Evolutionary conservation across 2,888 invertebrate genomes (phyloP).

Genomic region (Pyrochroa serraticornis): DNA sequence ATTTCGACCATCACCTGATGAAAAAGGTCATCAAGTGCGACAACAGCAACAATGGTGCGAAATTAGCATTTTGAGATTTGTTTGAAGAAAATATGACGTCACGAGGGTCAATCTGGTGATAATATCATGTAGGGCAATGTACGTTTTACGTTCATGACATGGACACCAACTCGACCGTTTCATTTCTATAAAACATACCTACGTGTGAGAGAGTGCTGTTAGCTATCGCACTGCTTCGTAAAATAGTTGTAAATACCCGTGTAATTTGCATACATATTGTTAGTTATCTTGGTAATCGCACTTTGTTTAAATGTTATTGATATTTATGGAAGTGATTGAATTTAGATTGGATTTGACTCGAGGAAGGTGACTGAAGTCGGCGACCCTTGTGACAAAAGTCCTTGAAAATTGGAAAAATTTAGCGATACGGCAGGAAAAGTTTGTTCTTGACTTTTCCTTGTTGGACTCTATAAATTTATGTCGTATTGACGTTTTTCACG

Average conservation of each 20-base stretch:
- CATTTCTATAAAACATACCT: constrained; percentile 18
- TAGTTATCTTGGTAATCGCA: constrained; percentile 46
- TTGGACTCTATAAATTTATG: constrained; percentile 18
- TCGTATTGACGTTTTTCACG: constrained; percentile 18
- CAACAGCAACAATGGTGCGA: neutral
- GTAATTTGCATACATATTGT: constrained; percentile 51
- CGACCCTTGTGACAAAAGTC: constrained; percentile 2
- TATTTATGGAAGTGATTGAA: constrained; percentile 43
- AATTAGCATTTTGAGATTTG: too few relatives aligned
- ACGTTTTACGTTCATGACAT: constrained; percentile 33
- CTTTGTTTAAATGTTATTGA: constrained; percentile 43
- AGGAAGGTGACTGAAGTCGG: constrained; percentile 12
- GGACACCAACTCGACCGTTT: constrained; percentile 30
- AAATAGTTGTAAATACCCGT: constrained; percentile 46
- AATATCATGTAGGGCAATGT: constrained; percentile 35
- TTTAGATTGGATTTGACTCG: constrained; percentile 43
- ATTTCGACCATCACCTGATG: constrained; percentile 1
- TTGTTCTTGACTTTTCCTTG: neutral
- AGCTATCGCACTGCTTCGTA: constrained; percentile 38
- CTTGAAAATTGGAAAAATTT: constrained; percentile 3
- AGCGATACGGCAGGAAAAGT: neutral
- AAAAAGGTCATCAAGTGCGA: neutral
- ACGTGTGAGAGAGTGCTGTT: constrained; percentile 23
- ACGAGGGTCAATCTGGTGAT: constrained; percentile 18
- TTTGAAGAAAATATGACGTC: neutral